These are phyloP conservation scores for Melitaea cinxia DNA, from an alignment of 1,140 invertebrate species.

Conservation along the genomic window DNA sequence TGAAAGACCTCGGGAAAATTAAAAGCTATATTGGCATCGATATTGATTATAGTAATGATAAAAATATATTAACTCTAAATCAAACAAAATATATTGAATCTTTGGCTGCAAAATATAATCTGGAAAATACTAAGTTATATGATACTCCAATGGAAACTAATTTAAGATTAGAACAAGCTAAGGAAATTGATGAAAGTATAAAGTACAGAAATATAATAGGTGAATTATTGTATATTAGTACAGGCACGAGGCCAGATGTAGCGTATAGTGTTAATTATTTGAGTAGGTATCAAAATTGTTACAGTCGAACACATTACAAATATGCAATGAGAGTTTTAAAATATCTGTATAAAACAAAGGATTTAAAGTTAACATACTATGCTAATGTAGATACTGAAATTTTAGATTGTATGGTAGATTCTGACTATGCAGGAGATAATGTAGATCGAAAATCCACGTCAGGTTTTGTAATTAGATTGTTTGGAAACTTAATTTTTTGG, in stretches of 20 bases:
- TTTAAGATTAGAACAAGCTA: slow-evolving; percentile 33
- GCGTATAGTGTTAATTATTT: slow-evolving; percentile 39
- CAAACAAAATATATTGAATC: slow-evolving; percentile 70
- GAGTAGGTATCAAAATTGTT: slow-evolving; percentile 64
- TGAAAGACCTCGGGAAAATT: neutral
- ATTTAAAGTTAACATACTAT: slow-evolving; percentile 58
- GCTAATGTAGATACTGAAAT: slow-evolving; percentile 47
- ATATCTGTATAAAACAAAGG: slow-evolving; percentile 61
- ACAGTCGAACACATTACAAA: slow-evolving; percentile 58
- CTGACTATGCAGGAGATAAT: slow-evolving; percentile 65
- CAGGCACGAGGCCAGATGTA: neutral
- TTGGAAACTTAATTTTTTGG: no score
- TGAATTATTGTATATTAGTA: neutral
- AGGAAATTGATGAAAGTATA: neutral
- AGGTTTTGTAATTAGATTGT: slow-evolving; percentile 55
- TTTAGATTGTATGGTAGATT: slow-evolving; percentile 61
- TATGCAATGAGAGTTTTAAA: slow-evolving; percentile 58
- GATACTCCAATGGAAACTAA: slow-evolving; percentile 73
- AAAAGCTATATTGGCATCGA: neutral
- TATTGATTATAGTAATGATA: neutral
- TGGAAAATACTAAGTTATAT: slow-evolving; percentile 53
- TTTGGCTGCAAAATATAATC: slow-evolving; percentile 58
- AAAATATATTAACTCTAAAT: slow-evolving; percentile 46
- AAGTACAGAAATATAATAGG: slow-evolving; percentile 1
- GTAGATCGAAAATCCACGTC: slow-evolving; percentile 61